phyloP scores from a whole-genome alignment of 2,797 vertebrate genomes.

The Carapus acus region DNA sequence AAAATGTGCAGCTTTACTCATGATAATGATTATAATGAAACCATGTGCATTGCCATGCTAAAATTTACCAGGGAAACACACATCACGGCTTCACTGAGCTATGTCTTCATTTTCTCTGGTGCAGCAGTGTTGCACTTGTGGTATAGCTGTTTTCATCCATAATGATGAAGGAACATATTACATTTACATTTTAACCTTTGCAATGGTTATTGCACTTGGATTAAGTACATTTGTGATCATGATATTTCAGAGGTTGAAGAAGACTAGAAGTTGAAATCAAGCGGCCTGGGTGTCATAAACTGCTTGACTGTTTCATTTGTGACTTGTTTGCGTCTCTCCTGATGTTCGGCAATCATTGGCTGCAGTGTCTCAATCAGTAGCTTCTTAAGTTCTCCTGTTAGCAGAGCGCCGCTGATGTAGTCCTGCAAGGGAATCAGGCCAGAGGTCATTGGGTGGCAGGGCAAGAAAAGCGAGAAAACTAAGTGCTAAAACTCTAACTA shows the following conservation, averaged over 20 bases:
- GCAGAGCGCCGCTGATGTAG: constrained; percentile 85
- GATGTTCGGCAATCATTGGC: constrained; percentile 86
- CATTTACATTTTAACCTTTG: too few species aligned
- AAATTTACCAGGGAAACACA: constrained; percentile 22
- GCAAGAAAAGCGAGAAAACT: background rate
- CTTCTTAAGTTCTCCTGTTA: constrained; percentile 96
- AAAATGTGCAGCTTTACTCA: constrained; percentile 18
- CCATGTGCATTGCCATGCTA: constrained; percentile 16
- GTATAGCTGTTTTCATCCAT: background rate
- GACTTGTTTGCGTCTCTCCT: constrained; percentile 85
- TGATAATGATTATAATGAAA: constrained; percentile 21
- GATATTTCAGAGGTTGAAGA: background rate
- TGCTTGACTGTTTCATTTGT: constrained; percentile 81
- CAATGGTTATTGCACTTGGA: constrained; percentile 10
- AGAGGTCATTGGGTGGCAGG: background rate
- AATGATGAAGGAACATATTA: too few species aligned
- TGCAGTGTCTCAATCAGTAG: constrained; percentile 87
- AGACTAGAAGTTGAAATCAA: constrained; percentile 79
- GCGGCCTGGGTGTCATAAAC: constrained; percentile 88
- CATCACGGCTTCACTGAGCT: constrained; percentile 1
- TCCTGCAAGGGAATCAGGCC: constrained; percentile 69
- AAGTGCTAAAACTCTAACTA: background rate
- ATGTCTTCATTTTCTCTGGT: constrained; percentile 13
- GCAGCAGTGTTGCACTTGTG: constrained; percentile 11
- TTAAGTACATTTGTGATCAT: background rate